These are phyloP conservation scores for Phycodurus eques DNA, from an alignment of 2,113 vertebrate species.

Conservation along the genomic window DNA sequence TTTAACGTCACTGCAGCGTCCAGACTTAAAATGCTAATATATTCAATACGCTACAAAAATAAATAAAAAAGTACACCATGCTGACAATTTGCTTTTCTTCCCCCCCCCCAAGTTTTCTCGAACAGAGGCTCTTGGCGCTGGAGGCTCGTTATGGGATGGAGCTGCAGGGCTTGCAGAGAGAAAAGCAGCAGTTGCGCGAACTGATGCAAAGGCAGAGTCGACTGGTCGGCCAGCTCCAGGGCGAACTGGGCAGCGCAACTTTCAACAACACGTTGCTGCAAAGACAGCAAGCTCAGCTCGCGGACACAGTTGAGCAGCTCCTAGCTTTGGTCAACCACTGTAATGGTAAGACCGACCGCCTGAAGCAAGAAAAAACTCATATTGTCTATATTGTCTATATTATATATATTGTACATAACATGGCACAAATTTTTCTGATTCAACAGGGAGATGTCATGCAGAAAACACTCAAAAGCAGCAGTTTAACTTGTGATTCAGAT, in stretches of 20 bases:
- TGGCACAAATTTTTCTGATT: too few relatives aligned
- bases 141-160: constrained; percentile 70
- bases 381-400: not conserved
- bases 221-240: constrained; percentile 72
- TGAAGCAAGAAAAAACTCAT: not conserved
- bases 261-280: constrained; percentile 73
- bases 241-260: constrained; percentile 66
- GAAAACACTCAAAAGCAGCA: too few relatives aligned
- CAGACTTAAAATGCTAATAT: too few relatives aligned
- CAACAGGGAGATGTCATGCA: too few relatives aligned
- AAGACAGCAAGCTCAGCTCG: constrained; percentile 71
- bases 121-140: constrained; percentile 71
- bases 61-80: not conserved
- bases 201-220: constrained; percentile 69
- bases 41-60: not conserved
- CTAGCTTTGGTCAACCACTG: constrained; percentile 69
- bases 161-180: constrained; percentile 65
- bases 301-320: constrained; percentile 72
- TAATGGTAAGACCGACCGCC: constrained; percentile 63
- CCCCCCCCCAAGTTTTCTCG: constrained; percentile 66
- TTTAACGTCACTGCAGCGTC: too few relatives aligned
- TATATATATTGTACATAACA: not conserved
- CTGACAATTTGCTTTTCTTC: not conserved
- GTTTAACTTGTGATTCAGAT: not conserved
- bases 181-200: constrained; percentile 75